Conservation (phyloP, 92 coral and sea anemone genomes). For the Epizoanthus ramosus region DNA sequence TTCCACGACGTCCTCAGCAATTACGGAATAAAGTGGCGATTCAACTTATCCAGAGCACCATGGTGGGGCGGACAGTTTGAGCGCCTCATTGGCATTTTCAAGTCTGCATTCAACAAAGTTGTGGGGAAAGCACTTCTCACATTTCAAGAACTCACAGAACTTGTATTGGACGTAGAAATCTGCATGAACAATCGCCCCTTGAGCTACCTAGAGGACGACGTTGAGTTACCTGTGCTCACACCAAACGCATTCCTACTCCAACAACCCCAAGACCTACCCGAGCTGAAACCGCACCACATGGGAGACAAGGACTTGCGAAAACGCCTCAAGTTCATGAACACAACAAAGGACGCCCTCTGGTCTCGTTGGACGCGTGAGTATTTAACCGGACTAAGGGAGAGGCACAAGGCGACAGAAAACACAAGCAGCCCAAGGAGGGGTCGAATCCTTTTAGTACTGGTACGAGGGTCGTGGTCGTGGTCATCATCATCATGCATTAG, state of each 20-base stretch:
- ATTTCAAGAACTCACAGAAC: constrained; percentile 41
- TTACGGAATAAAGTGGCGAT: constrained; percentile 38
- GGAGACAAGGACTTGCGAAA: constrained; percentile 31
- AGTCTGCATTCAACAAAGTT: constrained; percentile 27
- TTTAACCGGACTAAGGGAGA: constrained; percentile 32
- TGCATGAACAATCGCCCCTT: constrained; percentile 34
- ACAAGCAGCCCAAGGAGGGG: constrained; percentile 25
- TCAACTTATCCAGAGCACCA: constrained; percentile 43
- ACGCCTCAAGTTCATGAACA: constrained; percentile 29
- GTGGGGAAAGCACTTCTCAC: constrained; percentile 41
- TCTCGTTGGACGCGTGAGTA: constrained; percentile 49
- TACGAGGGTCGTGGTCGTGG: too few species aligned
- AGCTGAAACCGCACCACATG: constrained; percentile 17
- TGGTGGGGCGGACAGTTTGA: constrained; percentile 46
- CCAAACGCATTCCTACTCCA: constrained; percentile 41
- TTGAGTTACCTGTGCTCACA: constrained; percentile 32
- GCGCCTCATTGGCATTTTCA: constrained; percentile 47
- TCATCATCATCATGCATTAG: too few species aligned
- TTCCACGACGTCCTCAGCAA: constrained; percentile 15
- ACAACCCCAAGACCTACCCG: constrained; percentile 36
- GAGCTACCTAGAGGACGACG: constrained; percentile 40
- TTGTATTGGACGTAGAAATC: constrained; percentile 38
- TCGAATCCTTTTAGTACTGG: too few species aligned
- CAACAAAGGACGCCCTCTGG: constrained; percentile 46
- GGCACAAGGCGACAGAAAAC: constrained; percentile 29